A percentile compares a stretch with the other conserved stretches of the same genome.
Evolutionary conservation across 2,888 invertebrate species (phyloP).

Genomic region (Hedychridium roseum): DNA sequence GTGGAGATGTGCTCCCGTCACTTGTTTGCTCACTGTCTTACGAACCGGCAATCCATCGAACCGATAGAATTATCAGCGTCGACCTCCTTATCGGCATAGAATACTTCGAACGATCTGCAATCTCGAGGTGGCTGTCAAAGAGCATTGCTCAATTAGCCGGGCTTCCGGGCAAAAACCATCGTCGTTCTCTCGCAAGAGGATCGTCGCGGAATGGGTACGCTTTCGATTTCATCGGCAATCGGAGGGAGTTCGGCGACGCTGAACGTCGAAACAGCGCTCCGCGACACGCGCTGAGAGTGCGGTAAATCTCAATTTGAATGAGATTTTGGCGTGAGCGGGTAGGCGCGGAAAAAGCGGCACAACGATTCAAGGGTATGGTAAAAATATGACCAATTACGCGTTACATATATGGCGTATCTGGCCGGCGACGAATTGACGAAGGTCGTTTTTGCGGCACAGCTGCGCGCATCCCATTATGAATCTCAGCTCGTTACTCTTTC

Average conservation of each 20-base stretch:
- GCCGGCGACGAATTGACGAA: conserved; percentile 24
- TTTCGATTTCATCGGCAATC: not conserved
- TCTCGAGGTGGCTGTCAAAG: no score
- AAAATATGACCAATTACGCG: conserved; percentile 59
- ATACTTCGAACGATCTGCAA: no score
- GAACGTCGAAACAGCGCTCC: no score
- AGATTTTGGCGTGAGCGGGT: conserved; percentile 35
- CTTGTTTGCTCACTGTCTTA: no score
- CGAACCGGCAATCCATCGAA: no score
- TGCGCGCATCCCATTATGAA: not conserved
- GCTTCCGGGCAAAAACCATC: no score
- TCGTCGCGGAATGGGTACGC: not conserved
- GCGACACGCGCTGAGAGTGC: conserved; percentile 17
- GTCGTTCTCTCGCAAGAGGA: not conserved
- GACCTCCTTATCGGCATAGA: no score
- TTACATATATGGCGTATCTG: conserved; percentile 54
- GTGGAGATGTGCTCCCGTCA: no score
- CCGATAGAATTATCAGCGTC: no score
- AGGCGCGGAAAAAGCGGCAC: conserved; percentile 21
- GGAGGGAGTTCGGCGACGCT: no score
- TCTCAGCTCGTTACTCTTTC: no score
- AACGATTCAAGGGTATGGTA: conserved; percentile 29
- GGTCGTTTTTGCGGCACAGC: conserved; percentile 24
- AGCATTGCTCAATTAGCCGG: no score
- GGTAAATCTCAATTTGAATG: conserved; percentile 39